Base-by-base conservation (phyloP, 2,113 vertebrate species). In the Myotis davidii region DNA sequence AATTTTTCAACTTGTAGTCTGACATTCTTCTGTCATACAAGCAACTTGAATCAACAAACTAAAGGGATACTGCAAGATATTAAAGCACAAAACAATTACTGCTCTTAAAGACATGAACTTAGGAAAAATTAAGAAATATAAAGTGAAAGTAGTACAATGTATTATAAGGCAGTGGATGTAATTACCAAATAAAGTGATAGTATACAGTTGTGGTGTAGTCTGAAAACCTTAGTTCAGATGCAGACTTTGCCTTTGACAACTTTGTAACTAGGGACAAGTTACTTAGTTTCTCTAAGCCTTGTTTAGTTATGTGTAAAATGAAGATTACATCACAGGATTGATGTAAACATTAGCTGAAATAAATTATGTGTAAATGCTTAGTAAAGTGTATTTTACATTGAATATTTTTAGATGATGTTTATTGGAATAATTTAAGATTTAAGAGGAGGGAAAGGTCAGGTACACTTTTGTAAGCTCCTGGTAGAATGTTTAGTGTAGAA, bases 371-470 rank as follows among this genome's bases (percentile, higher is more conserved):
- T 69, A 90, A 82, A 34, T 86, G 29, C 50, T 89, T 73, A 42
- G 16, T 18, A 90, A 82, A 90, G 12, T 72, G 1, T 61, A 21
- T 94, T 89, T 94, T 90, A 90, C 9, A 50, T 45, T 73, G 45
- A 86, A 74, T 81, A 37, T 48, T 95, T 90, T 86, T 69, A 50
- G 25, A 34, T 42, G 21, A 34, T 85, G 17, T 81, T 92, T 74
- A 83, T 76, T 83, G 81, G 27, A 90, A 89, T 91, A 86, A 95
- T 67, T 83, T 85, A 90, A 95, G 85, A 85, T 89, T 69, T 79
- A 9, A 52, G 45, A 56, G 23, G 20, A 84, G 23, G 34, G 39
- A 77, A 89, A 65, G 9, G 39, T 73, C 48, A 79, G 84, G 74
- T 91, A 54, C 9, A 78, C 81, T 94, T 86, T 10, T 91, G n/a